Conservation (phyloP, 2,797 vertebrate species). For the Pyrocephalus nanus region DNA sequence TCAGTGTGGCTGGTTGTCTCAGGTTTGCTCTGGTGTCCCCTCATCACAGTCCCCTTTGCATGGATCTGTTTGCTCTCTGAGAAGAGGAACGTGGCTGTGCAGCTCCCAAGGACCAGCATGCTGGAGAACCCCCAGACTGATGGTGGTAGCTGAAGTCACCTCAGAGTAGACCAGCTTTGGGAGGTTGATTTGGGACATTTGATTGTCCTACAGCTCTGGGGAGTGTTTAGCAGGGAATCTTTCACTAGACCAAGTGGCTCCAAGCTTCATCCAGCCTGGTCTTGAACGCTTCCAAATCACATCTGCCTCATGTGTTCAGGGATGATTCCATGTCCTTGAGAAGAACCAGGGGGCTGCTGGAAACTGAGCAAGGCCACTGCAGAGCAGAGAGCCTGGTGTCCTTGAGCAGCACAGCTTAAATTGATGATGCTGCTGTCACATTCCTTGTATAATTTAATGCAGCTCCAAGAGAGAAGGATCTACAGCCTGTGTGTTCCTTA, state of each 20-base stretch:
- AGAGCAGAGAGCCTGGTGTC: background rate
- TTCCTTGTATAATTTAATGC: background rate
- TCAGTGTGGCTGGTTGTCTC: background rate
- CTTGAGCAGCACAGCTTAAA: background rate
- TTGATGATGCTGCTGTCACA: accelerated
- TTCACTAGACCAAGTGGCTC: background rate
- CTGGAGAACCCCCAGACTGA: accelerated
- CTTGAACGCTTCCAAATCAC: no score
- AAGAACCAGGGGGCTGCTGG: background rate
- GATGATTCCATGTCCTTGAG: background rate
- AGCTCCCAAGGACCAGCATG: background rate
- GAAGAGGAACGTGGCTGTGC: accelerated
- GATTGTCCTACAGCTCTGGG: background rate
- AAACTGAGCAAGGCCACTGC: background rate
- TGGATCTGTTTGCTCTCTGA: accelerated
- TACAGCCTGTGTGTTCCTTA: background rate
- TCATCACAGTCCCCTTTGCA: background rate
- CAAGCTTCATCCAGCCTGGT: background rate
- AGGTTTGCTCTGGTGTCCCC: background rate
- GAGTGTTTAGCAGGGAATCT: background rate
- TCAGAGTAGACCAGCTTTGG: background rate
- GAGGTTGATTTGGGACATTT: background rate
- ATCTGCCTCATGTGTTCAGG: background rate
- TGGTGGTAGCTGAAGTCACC: background rate
- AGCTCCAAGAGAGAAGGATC: background rate